Conservation (phyloP, 2,113 vertebrate species). For the Caranx melampygus region DNA sequence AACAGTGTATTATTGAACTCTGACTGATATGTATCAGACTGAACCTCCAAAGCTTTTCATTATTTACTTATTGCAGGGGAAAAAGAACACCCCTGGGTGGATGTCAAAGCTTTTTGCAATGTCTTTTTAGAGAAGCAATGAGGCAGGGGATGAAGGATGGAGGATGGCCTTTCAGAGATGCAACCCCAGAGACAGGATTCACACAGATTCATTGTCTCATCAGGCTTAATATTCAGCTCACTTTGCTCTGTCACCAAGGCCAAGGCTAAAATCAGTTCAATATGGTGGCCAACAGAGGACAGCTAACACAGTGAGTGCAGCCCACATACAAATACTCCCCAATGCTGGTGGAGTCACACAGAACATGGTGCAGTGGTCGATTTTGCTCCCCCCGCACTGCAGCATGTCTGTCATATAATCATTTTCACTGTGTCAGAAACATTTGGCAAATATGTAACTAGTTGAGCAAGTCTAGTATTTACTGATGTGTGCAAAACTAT, state of each 20-base stretch:
- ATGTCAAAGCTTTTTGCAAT: constrained; percentile 45
- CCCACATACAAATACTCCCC: constrained; percentile 53
- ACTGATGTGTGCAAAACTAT: constrained; percentile 6
- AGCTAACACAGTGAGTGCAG: constrained; percentile 51
- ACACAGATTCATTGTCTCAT: constrained; percentile 77
- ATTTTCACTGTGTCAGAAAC: constrained; percentile 26
- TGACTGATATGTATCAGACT: constrained; percentile 40
- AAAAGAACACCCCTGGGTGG: constrained; percentile 18
- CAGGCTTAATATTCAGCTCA: constrained; percentile 74
- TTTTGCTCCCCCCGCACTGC: constrained; percentile 34
- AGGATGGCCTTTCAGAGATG: constrained; percentile 60
- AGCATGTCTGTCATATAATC: constrained; percentile 31
- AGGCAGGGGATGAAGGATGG: constrained; percentile 62
- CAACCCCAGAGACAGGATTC: constrained; percentile 68
- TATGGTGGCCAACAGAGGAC: constrained; percentile 69
- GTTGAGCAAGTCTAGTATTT: constrained; percentile 8
- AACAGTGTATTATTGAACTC: constrained; percentile 54
- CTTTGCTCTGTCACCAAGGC: constrained; percentile 58
- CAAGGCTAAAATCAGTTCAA: constrained; percentile 74
- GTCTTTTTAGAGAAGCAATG: constrained; percentile 25
- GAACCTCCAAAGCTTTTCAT: constrained; percentile 56
- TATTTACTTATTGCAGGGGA: constrained; percentile 34
- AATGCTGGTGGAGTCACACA: constrained; percentile 44
- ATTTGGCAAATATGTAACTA: constrained; percentile 25
- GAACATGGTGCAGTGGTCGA: constrained; percentile 28